phyloP scores from a whole-genome alignment of 2,113 vertebrate species.

The Spheniscus mendiculus region DNA sequence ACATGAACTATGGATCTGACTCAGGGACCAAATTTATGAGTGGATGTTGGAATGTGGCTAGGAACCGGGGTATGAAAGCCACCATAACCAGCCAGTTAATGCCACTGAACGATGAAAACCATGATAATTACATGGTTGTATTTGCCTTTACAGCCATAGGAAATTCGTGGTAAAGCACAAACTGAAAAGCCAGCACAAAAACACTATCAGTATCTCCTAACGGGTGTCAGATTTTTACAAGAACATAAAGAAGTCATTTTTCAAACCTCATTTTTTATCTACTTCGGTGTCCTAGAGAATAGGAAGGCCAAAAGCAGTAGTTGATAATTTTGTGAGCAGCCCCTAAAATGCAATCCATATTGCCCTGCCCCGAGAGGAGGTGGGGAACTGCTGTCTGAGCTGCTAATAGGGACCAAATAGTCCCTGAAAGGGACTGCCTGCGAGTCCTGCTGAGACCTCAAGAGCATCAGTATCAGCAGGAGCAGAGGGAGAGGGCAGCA shows the following conservation, averaged over 20 bases:
- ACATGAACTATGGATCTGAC: constrained; percentile 18
- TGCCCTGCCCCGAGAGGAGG: background rate
- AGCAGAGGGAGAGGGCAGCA: background rate
- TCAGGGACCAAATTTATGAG: constrained; percentile 13
- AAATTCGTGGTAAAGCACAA: constrained; percentile 49
- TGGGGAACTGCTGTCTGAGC: background rate
- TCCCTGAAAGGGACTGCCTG: background rate
- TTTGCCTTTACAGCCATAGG: constrained; percentile 57
- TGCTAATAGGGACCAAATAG: background rate
- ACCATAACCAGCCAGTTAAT: constrained; percentile 23
- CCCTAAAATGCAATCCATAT: background rate
- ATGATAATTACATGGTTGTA: constrained; percentile 38
- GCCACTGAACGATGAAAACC: constrained; percentile 32
- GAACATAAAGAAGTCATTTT: background rate
- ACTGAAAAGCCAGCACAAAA: constrained; percentile 52
- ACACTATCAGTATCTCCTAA: background rate
- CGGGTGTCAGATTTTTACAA: background rate
- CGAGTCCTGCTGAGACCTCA: background rate
- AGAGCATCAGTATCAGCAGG: background rate
- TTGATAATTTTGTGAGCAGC: background rate
- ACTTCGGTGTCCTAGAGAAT: background rate
- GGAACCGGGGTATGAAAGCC: background rate
- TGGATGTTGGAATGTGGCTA: constrained; percentile 25
- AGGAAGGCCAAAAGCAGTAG: background rate
- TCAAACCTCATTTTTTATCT: background rate